Conservation (phyloP, 1,140 invertebrate genomes). For the Drosophila sproati region DNA sequence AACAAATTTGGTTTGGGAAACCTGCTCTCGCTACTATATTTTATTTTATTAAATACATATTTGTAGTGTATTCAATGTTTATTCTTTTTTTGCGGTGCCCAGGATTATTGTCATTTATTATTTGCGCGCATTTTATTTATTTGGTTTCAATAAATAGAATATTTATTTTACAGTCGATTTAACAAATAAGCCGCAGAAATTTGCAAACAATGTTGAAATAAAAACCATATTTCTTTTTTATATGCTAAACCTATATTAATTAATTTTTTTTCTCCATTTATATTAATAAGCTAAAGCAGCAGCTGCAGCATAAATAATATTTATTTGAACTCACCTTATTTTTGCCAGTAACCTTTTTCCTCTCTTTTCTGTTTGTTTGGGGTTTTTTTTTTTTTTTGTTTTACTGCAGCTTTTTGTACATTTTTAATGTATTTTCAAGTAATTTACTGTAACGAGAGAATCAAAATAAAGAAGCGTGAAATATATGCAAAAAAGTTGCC, state of each 20-base stretch:
- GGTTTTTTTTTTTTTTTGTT: slow-evolving; percentile 18
- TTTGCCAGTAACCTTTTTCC: slow-evolving; percentile 24
- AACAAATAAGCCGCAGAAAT: neutral
- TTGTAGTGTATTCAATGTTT: too few relatives aligned
- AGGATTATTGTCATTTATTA: neutral
- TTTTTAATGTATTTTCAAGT: slow-evolving; percentile 78
- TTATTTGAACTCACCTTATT: slow-evolving; percentile 68
- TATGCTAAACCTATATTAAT: slow-evolving; percentile 29
- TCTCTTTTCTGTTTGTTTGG: neutral
- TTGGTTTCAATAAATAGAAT: neutral
- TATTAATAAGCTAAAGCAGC: neutral
- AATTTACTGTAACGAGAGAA: slow-evolving; percentile 69
- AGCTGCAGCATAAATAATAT: slow-evolving; percentile 45
- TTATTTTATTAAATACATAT: neutral
- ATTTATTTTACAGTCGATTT: neutral
- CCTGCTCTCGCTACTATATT: too few relatives aligned
- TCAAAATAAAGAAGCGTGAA: slow-evolving; percentile 52
- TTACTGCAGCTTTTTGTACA: slow-evolving; percentile 52
- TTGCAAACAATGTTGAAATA: slow-evolving; percentile 9
- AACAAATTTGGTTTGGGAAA: too few relatives aligned
- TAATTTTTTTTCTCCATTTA: slow-evolving; percentile 26
- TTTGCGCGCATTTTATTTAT: slow-evolving; percentile 1
- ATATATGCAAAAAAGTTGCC: slow-evolving; percentile 60
- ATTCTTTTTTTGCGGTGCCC: neutral
- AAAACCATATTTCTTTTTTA: slow-evolving; percentile 17